Conservation (phyloP, 2,797 vertebrate species). For the Sebastes variabilis region DNA sequence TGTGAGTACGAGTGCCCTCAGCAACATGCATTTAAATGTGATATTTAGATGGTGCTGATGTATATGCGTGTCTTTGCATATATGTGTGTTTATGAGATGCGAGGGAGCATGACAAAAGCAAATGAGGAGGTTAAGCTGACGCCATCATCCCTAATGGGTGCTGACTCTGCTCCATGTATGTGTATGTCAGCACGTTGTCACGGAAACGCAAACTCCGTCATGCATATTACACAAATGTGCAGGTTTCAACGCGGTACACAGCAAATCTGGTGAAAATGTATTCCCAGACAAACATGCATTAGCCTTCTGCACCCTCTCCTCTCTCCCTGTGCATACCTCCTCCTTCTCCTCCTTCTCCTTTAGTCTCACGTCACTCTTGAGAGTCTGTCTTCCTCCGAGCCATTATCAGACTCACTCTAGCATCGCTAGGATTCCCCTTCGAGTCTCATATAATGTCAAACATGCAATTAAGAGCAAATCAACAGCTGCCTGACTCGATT, state of each 20-base stretch:
- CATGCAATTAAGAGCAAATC: constrained; percentile 65
- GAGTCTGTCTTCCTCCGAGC: constrained; percentile 1
- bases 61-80: not conserved
- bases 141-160: constrained; percentile 18
- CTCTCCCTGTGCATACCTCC: not conserved
- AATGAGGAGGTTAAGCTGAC: constrained; percentile 20
- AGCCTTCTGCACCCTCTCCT: not conserved
- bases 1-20: constrained; percentile 11
- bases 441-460: constrained; percentile 64
- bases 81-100: not conserved
- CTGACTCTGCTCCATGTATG: not conserved
- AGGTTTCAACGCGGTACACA: constrained; percentile 7
- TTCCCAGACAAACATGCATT: constrained; percentile 27
- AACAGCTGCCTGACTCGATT: constrained; percentile 65
- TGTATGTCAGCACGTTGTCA: constrained; percentile 10
- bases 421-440: constrained; percentile 46
- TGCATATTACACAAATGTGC: constrained; percentile 20
- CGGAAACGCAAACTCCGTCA: constrained; percentile 35
- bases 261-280: not conserved
- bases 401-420: constrained; percentile 34
- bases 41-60: constrained; percentile 37
- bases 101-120: constrained; percentile 25
- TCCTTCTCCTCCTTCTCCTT: not conserved
- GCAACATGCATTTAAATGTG: constrained; percentile 55
- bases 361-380: not conserved